A percentile compares a stretch with the other conserved stretches of the same genome.
These are phyloP conservation scores for Ceratitis capitata DNA, from an alignment of 1,140 invertebrate species.

Conservation along the genomic window DNA sequence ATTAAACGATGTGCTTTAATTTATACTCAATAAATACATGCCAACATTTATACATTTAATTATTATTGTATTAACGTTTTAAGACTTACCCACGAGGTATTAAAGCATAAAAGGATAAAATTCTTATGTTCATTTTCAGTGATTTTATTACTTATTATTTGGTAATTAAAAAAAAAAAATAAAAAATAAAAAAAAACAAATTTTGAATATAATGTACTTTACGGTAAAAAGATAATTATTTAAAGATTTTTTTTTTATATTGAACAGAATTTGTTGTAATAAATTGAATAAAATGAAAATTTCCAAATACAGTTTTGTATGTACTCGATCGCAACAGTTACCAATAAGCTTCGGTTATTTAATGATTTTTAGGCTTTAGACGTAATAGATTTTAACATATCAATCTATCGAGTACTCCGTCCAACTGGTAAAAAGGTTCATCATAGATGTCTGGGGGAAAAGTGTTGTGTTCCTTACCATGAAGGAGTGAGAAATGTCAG, in stretches of 20 bases:
- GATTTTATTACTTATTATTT: background rate
- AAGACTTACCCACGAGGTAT: conserved; percentile 12
- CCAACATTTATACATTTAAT: background rate
- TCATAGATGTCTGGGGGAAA: too few species aligned
- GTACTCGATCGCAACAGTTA: too few species aligned
- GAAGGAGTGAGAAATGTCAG: too few species aligned
- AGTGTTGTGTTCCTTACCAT: too few species aligned
- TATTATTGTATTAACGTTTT: background rate
- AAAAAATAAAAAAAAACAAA: too few species aligned
- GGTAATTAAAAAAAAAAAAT: background rate
- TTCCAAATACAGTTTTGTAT: background rate
- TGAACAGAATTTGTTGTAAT: conserved; percentile 23
- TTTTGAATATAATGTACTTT: background rate
- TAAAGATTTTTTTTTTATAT: background rate
- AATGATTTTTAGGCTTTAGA: too few species aligned
- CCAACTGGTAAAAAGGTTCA: too few species aligned
- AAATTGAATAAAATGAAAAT: conserved; percentile 30
- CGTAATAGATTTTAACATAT: too few species aligned
- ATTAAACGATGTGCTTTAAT: background rate
- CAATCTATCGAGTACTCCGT: too few species aligned
- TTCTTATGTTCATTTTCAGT: background rate
- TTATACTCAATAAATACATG: background rate
- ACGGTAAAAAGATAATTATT: conserved; percentile 9
- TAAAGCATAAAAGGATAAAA: conserved; percentile 7
- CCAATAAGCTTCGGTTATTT: too few species aligned